Evolutionary conservation across 1,140 invertebrate genomes (phyloP).

Genomic region (Harlomillsia oculata): DNA sequence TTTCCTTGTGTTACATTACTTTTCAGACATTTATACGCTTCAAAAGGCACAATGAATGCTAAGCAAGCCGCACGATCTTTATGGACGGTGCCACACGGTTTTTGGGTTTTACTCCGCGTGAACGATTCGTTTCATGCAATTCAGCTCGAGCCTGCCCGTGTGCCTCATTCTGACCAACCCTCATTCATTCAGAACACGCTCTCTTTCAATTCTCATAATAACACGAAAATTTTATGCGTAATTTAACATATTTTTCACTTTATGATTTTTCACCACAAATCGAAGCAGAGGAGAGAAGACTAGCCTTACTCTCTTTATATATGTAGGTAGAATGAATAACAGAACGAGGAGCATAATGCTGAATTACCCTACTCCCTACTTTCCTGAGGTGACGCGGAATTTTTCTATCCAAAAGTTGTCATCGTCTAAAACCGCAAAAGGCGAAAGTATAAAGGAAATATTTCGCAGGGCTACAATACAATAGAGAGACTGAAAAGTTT

Average conservation of each 20-base stretch:
- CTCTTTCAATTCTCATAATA: not conserved
- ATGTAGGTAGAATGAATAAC: too few relatives aligned
- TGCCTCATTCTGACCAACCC: not conserved
- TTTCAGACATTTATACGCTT: not conserved
- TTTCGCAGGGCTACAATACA: too few relatives aligned
- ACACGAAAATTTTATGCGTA: constrained; percentile 23
- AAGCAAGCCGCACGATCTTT: not conserved
- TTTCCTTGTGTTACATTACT: not conserved
- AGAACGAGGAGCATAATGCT: too few relatives aligned
- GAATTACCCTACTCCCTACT: too few relatives aligned
- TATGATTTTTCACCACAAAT: constrained; percentile 4
- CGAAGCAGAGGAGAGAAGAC: too few relatives aligned
- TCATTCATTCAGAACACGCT: constrained; percentile 5
- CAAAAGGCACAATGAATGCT: not conserved
- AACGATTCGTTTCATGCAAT: not conserved
- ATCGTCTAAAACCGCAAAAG: too few relatives aligned
- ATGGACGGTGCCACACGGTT: not conserved
- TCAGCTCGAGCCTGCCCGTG: not conserved
- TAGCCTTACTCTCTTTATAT: too few relatives aligned
- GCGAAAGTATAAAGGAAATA: too few relatives aligned
- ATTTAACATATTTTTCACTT: constrained; percentile 23
- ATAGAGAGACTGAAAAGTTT: too few relatives aligned
- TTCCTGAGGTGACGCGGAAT: too few relatives aligned
- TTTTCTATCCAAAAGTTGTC: too few relatives aligned
- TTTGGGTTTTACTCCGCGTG: not conserved